Evolutionary conservation across 2,888 invertebrate genomes (phyloP), one percentile per base, ranked within the genome.

Genomic region (Stenodera caucasica): DNA sequence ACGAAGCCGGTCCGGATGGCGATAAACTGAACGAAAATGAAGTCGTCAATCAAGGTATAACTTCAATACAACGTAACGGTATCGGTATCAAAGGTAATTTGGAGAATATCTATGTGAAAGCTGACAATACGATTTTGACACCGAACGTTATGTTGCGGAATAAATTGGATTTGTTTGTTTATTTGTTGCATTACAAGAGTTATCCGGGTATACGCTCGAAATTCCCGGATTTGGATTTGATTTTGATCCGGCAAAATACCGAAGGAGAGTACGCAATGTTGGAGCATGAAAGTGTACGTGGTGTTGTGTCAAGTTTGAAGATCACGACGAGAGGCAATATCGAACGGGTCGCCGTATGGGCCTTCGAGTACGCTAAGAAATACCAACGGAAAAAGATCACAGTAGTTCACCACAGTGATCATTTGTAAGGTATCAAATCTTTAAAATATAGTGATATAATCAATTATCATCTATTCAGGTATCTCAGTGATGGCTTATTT

Each of bases 381-480:
- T 73, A 84, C 68, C 80, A 81, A 2, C 73, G 87, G 14, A 85
- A 83, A 71, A 86, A 84, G 72, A 82, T 87, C 23, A 86, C 86
- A 0, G 83, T 84, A 11, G 82, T 88, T 9, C 87, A 88, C 75
- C 87, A 87, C 70, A 86, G 85, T 11, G 86, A 85, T 69, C 85
- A 86, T 62, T 84, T 86, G 85, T 72, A 55, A 68, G 67, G 61
- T 45, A 18, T 59, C 33, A 6, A 12, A n/a, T 23, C 7, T 45
- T 21, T 8, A 32, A 32, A 12, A 54, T 35, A 15, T 2, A 33
- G n/a, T 5, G 8, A 37, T n/a, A 30, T 15, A 15, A 37, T 8
- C 2, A 7, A 18, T 45, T 37, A 26, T 30, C 51, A 14, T 51
- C 12, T 14, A 29, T 33, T 6, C 18, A 61, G 61, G 21, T 11